A percentile compares a stretch with the other conserved stretches of the same genome.
These are phyloP conservation scores for Eumerus sabulonum DNA, from an alignment of 2,888 invertebrate species.

Conservation along the genomic window DNA sequence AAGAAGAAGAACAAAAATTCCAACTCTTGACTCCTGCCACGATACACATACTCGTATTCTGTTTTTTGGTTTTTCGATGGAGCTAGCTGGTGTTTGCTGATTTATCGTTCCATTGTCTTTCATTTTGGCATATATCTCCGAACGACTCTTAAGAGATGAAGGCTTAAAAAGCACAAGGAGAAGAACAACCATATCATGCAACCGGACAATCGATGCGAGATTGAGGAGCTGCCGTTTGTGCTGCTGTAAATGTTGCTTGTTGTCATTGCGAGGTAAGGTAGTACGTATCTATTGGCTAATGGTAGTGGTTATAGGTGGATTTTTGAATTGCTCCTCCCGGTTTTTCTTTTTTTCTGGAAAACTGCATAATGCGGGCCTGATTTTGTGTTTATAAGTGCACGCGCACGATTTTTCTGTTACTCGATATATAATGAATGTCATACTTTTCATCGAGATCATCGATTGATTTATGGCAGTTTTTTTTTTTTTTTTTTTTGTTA, in stretches of 20 bases:
- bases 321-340: conserved; percentile 66
- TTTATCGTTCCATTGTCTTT: conserved; percentile 72
- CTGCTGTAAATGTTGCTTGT: conserved; percentile 6
- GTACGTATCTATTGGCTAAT: conserved; percentile 54
- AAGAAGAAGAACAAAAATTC: conserved; percentile 43
- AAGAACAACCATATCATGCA: conserved; percentile 42
- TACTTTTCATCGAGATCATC: conserved; percentile 4
- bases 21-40: conserved; percentile 41
- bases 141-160: background rate
- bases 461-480: conserved; percentile 60
- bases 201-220: conserved; percentile 57
- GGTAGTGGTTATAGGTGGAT: conserved; percentile 46
- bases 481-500: no score
- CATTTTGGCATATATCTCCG: conserved; percentile 71
- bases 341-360: conserved; percentile 26
- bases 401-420: conserved; percentile 51
- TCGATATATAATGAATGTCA: conserved; percentile 45
- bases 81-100: conserved; percentile 69
- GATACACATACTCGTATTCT: background rate
- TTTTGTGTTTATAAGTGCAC: conserved; percentile 50
- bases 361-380: conserved; percentile 62
- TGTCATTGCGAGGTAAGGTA: conserved; percentile 1
- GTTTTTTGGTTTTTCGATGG: conserved; percentile 37
- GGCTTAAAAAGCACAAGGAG: conserved; percentile 41
- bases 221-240: conserved; percentile 54